Conservation (phyloP, 2,113 vertebrate genomes). For the Coptodon bakossiorum region DNA sequence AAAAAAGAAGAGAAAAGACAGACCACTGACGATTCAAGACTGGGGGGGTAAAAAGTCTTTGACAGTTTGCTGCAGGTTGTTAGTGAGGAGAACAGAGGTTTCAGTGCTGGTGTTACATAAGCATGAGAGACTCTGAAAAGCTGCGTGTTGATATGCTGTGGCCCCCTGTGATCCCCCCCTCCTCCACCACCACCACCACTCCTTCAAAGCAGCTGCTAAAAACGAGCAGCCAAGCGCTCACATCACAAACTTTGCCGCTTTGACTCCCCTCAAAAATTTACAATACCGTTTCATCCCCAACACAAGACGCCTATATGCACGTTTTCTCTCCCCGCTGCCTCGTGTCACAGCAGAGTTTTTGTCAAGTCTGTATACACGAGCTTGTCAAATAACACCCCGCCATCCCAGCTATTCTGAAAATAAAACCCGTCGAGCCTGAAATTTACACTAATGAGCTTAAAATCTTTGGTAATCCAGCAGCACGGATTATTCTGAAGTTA, state of each 20-base stretch:
- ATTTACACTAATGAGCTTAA: conserved; percentile 2
- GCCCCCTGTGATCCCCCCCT: conserved; percentile 25
- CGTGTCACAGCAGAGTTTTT: not conserved
- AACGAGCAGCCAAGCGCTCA: not conserved
- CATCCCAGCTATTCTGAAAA: not conserved
- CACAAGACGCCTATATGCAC: not conserved
- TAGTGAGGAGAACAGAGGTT: conserved; percentile 34
- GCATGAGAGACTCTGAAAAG: conserved; percentile 40
- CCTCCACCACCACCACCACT: not conserved
- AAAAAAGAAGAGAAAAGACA: not conserved
- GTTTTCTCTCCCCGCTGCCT: not conserved
- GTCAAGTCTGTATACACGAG: not conserved
- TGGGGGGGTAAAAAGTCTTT: not conserved
- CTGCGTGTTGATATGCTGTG: conserved; percentile 30
- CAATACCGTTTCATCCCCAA: not conserved
- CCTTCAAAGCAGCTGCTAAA: conserved; percentile 49
- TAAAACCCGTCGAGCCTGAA: not conserved
- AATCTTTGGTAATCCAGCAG: not conserved
- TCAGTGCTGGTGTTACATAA: conserved; percentile 46
- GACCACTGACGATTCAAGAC: not conserved
- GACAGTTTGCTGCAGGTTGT: conserved; percentile 20
- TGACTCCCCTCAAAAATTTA: conserved; percentile 10
- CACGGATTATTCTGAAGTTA: not conserved
- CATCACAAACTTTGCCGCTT: conserved; percentile 23
- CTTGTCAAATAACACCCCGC: not conserved